Conservation (phyloP, 30 jellyfish, hydroid and myxozoan genomes). For the Aurelia aurita complex sp. Pacific region DNA sequence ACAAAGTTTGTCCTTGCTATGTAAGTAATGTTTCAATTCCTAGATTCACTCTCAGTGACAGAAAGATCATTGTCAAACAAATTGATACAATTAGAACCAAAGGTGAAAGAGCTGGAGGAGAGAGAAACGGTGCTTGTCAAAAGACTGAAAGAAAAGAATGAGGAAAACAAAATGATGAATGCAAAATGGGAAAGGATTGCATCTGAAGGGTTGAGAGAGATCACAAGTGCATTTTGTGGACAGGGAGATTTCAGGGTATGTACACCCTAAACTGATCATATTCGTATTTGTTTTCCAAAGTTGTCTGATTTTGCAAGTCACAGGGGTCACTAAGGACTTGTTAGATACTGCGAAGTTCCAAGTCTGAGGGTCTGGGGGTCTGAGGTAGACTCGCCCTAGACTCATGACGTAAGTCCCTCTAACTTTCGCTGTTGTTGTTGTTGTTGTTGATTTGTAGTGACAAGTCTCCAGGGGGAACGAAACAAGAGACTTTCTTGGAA, state of each 20-base stretch:
- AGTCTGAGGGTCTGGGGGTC: no score
- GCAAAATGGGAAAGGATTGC: constrained; percentile 34
- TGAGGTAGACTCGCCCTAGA: no score
- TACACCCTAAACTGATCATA: neutral
- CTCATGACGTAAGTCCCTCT: no score
- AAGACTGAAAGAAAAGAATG: constrained; percentile 13
- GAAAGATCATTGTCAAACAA: constrained; percentile 38
- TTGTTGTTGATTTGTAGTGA: no score
- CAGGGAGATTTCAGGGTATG: neutral
- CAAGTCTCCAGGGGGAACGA: no score
- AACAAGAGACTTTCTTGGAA: no score
- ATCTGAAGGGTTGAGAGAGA: constrained; percentile 12
- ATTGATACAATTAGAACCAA: constrained; percentile 28
- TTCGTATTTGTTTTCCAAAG: no score
- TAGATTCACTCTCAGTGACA: constrained; percentile 44
- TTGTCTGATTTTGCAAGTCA: no score
- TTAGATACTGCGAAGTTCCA: no score
- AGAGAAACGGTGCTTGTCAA: constrained; percentile 20
- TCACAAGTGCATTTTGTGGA: constrained; percentile 25
- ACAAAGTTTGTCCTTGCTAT: no score
- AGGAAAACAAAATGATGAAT: constrained; percentile 9
- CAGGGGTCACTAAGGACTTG: no score
- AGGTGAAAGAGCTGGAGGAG: constrained; percentile 22
- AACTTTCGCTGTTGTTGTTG: no score
- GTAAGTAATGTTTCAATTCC: neutral